Conservation (phyloP, 1,140 invertebrate species). For the Sitobion miscanthi region DNA sequence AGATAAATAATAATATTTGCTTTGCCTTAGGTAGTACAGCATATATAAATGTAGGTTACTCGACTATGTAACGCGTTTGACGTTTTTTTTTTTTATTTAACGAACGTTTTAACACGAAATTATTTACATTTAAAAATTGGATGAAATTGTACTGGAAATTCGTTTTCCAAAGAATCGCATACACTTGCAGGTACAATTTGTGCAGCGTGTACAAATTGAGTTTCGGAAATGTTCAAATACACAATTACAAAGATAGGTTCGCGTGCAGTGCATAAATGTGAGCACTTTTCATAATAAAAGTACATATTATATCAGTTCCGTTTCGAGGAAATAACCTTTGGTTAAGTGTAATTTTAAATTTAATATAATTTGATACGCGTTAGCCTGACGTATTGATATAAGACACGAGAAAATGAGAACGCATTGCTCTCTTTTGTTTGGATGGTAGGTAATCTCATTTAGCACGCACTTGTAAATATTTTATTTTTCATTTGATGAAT, state of each 20-base stretch:
- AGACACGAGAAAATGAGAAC: not conserved
- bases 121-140: not conserved
- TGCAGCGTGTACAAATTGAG: not conserved
- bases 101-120: not conserved
- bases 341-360: not conserved
- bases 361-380: conserved; percentile 7
- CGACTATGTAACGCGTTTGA: not conserved
- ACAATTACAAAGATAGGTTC: not conserved
- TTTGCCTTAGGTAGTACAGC: no score
- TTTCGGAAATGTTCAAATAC: not conserved
- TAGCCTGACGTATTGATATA: not conserved
- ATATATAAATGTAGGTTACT: not conserved
- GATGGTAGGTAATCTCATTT: not conserved
- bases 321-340: not conserved
- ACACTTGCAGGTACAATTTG: not conserved
- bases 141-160: not conserved
- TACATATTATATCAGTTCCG: not conserved
- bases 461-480: not conserved
- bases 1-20: not conserved
- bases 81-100: not conserved
- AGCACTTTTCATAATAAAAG: not conserved
- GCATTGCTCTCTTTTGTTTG: not conserved
- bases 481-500: not conserved
- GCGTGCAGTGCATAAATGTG: not conserved
- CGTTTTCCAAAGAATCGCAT: not conserved